Base-by-base conservation (phyloP, 2,888 invertebrate genomes). In the Diloba caeruleocephala region DNA sequence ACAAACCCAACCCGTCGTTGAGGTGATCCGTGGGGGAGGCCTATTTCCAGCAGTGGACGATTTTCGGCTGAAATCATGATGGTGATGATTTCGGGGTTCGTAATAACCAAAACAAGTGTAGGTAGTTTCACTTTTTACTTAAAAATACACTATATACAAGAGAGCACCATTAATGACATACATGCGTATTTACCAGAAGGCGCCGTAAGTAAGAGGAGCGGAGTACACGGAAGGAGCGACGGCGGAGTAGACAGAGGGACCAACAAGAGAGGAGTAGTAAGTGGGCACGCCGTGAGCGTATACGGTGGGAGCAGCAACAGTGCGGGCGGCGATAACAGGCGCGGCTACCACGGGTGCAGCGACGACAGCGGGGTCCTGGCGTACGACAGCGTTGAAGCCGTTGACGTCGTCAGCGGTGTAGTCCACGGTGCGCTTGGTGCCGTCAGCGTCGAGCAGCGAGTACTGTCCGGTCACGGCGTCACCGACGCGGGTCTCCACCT, bases 381-480 rank as follows among this genome's bases (percentile, higher is more conserved):
- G 91, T 3, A 94, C 94, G 33, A 94, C 92, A 44, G 94, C 94
- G 83, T 94, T 94, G 86, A 94, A 94, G 4, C 94, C 94, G 38
- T 88, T 87, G 42, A 92, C 72, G 54, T 93, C 90, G 71, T 93
- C 91, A 53, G 94, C 94, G 36, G 91, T 83, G 82, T 94, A 94
- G 81, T 94, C 94, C 0, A 94, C 94, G 34, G 86, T 92, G 49
- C 94, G 90, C 72, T 88, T 90, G 59, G 92, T 94, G 71, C 94
- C 94, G 63, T 94, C 94, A 17, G 94, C 69, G 37, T 94, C 94
- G 15, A 88, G 79, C 38, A 94, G 84, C 26, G 94, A 94, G 88
- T 94, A 94, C 74, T 93, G 93, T 52, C 94, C 94, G 62, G 85
- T 78, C 19, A 94, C 94, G 21, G 79, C 75, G 53, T 93, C 93